Conservation (phyloP, 2,888 invertebrate species). For the Sinohyriopsis cumingii region DNA sequence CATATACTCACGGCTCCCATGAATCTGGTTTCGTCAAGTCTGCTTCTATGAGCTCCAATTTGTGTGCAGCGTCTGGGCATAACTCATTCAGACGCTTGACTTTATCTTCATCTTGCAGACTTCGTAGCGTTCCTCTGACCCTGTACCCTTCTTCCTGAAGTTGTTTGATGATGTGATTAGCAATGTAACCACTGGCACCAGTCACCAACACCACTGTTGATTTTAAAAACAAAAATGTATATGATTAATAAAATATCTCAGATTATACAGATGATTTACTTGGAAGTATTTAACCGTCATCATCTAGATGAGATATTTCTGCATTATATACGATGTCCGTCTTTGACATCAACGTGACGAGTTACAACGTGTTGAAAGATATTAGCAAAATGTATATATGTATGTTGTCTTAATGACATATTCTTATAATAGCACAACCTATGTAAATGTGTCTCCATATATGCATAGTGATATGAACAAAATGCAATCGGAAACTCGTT, state of each 20-base stretch:
- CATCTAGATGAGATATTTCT: no score
- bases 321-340: no score
- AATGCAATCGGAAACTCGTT: no score
- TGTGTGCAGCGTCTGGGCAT: slow-evolving; percentile 70
- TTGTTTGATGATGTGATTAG: slow-evolving; percentile 73
- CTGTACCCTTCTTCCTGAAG: slow-evolving; percentile 73
- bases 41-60: slow-evolving; percentile 74
- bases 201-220: slow-evolving; percentile 73
- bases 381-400: no score
- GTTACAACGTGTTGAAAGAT: no score
- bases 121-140: slow-evolving; percentile 74
- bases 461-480: no score
- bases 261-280: no score
- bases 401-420: no score
- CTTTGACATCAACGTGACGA: no score
- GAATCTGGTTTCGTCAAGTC: slow-evolving; percentile 72
- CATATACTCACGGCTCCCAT: slow-evolving; percentile 59
- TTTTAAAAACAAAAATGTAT: slow-evolving; percentile 3
- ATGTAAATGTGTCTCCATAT: no score
- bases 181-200: slow-evolving; percentile 75
- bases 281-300: no score
- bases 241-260: background rate
- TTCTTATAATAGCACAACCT: no score
- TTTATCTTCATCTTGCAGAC: slow-evolving; percentile 68
- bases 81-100: slow-evolving; percentile 65